Evolutionary conservation across 35 echinoderm and acorn worm species (phyloP).

Genomic region (Lytechinus pictus): DNA sequence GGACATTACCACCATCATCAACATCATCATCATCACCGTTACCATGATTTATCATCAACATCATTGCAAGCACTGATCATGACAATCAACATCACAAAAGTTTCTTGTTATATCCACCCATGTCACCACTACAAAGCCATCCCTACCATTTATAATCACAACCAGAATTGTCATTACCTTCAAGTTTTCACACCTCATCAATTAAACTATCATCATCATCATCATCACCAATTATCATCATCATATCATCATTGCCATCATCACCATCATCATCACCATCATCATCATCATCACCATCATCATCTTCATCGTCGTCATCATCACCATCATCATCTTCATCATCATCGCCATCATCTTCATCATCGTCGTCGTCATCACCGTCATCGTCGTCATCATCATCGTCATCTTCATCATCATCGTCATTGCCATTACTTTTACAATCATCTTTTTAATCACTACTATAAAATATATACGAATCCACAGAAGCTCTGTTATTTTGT

Average conservation of each 20-base stretch:
- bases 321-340: neutral
- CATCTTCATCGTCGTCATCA: neutral
- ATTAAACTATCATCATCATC: neutral
- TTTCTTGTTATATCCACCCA: too few species aligned
- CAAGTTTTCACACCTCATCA: too few species aligned
- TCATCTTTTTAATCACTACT: neutral
- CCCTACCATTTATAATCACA: too few species aligned
- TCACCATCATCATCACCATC: neutral
- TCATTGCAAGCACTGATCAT: too few species aligned
- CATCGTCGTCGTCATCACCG: neutral
- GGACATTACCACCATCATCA: too few species aligned
- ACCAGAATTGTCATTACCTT: neutral
- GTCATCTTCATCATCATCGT: neutral
- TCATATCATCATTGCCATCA: neutral
- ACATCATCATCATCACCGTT: too few species aligned
- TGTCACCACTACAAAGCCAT: too few species aligned
- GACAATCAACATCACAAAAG: too few species aligned
- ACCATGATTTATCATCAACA: too few species aligned
- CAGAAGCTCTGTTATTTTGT: neutral
- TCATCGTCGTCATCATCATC: neutral
- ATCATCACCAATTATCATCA: neutral
- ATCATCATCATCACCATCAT: neutral
- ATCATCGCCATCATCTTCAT: too few species aligned
- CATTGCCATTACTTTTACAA: neutral
- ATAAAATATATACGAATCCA: neutral